These are phyloP conservation scores for Isichthys henryi DNA, from an alignment of 2,113 vertebrate species.

Conservation along the genomic window DNA sequence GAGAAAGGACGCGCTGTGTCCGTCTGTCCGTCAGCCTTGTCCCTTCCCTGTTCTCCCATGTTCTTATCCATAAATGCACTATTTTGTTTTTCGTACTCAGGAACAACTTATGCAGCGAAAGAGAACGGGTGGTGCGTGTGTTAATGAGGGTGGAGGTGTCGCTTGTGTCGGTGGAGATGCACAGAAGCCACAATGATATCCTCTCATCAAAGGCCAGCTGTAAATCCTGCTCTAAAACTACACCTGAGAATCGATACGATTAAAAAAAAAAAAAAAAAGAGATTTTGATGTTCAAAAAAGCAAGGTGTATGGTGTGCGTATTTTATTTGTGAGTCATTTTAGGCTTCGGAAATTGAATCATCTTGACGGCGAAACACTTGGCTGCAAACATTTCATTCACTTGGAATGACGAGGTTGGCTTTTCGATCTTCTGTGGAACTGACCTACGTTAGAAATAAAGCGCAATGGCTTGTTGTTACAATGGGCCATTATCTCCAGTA, in stretches of 20 bases:
- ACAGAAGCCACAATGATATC: slow-evolving; percentile 52
- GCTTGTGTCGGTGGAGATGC: slow-evolving; percentile 48
- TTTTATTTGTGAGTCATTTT: background rate
- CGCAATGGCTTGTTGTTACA: background rate
- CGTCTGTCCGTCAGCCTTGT: background rate
- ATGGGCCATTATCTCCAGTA: background rate
- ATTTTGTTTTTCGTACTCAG: slow-evolving; percentile 44
- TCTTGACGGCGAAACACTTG: background rate
- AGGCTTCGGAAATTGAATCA: background rate
- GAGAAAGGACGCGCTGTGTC: background rate
- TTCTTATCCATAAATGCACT: slow-evolving; percentile 36
- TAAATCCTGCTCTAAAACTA: slow-evolving; percentile 50
- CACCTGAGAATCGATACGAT: slow-evolving; percentile 57
- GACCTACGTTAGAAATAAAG: background rate
- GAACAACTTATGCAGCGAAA: slow-evolving; percentile 41
- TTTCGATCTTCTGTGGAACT: background rate
- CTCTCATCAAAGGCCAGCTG: slow-evolving; percentile 52
- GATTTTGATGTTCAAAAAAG: slow-evolving; percentile 6
- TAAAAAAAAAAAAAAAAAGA: slow-evolving; percentile 60
- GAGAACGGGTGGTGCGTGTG: slow-evolving; percentile 31
- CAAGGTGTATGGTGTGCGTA: background rate
- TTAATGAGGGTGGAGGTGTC: slow-evolving; percentile 21
- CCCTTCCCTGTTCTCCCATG: slow-evolving; percentile 1
- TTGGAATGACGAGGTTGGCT: background rate
- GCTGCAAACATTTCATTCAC: background rate